phyloP scores from a whole-genome alignment of 2,888 invertebrate species.

The Xanthostigma xanthostigma region DNA sequence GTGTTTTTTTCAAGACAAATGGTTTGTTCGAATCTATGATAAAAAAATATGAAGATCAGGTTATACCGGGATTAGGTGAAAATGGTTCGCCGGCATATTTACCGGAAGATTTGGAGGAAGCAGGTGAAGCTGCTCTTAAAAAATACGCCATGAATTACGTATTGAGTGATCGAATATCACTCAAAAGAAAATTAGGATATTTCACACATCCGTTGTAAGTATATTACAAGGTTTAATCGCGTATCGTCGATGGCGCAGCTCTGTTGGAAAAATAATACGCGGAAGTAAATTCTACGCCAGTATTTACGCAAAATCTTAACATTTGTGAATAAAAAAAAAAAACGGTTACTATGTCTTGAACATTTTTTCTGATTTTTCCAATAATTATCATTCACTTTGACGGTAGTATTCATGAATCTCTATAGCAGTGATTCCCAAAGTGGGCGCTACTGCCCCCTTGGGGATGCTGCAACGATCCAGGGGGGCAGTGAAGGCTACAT shows the following conservation, averaged over 20 bases:
- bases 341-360: too few species aligned
- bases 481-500: too few species aligned
- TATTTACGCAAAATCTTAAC: background rate
- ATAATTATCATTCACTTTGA: too few species aligned
- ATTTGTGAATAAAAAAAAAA: too few species aligned
- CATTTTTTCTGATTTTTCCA: too few species aligned
- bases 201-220: slow-evolving; percentile 35
- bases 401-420: too few species aligned
- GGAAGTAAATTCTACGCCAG: too few species aligned
- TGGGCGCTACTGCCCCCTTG: too few species aligned
- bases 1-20: slow-evolving; percentile 2
- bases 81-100: slow-evolving; percentile 52
- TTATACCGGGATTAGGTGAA: slow-evolving; percentile 56
- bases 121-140: slow-evolving; percentile 57
- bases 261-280: too few species aligned
- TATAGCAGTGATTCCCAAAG: too few species aligned
- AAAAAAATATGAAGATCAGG: slow-evolving; percentile 38
- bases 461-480: too few species aligned
- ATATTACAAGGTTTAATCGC: slow-evolving; percentile 2
- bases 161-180: slow-evolving; percentile 74
- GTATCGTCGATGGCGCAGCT: too few species aligned
- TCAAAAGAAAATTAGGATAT: slow-evolving; percentile 62
- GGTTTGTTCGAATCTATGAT: slow-evolving; percentile 2
- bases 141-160: slow-evolving; percentile 79
- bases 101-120: slow-evolving; percentile 43